Conservation (phyloP, 2,797 vertebrate genomes). For the Channa striata region DNA sequence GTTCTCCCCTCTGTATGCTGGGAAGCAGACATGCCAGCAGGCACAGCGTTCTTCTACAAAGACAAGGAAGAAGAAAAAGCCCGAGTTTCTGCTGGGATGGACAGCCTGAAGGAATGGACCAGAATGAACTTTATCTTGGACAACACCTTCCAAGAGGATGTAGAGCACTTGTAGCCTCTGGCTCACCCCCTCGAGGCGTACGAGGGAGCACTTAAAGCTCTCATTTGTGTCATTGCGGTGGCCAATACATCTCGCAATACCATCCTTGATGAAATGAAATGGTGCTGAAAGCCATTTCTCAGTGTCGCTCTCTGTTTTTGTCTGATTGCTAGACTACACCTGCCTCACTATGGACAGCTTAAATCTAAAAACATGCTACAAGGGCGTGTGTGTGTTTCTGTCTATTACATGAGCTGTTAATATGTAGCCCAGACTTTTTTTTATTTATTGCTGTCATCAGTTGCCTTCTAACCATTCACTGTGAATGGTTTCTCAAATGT, state of each 20-base stretch:
- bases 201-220: slow-evolving; percentile 26
- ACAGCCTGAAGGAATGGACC: slow-evolving; percentile 42
- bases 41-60: slow-evolving; percentile 7
- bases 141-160: slow-evolving; percentile 28
- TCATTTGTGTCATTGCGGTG: slow-evolving; percentile 22
- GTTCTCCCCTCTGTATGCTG: background rate
- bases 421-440: background rate
- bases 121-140: slow-evolving; percentile 44
- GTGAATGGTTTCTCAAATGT: background rate
- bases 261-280: slow-evolving; percentile 42
- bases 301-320: background rate
- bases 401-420: background rate
- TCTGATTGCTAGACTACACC: background rate
- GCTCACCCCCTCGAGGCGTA: slow-evolving; percentile 27
- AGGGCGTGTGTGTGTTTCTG: background rate
- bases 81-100: slow-evolving; percentile 7
- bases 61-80: slow-evolving; percentile 1
- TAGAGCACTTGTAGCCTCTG: slow-evolving; percentile 39
- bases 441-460: background rate
- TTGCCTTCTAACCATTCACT: background rate
- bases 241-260: background rate
- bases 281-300: slow-evolving; percentile 13
- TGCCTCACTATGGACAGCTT: background rate
- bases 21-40: slow-evolving; percentile 11
- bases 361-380: background rate